Conservation (phyloP, 2,888 invertebrate species). For the Tetramorium bicarinatum region DNA sequence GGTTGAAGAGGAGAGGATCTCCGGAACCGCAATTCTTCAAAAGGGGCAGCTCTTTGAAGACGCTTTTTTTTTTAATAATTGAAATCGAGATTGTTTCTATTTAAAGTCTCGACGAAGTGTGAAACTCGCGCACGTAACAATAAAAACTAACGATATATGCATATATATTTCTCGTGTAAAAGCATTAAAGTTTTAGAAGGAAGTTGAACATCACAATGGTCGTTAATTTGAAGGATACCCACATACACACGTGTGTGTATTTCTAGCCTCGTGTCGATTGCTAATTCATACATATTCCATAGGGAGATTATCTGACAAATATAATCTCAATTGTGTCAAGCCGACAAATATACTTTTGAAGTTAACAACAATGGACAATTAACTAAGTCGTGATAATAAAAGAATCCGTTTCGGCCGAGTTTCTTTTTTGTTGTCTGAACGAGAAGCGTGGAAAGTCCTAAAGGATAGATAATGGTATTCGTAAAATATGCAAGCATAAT, state of each 20-base stretch:
- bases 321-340: constrained; percentile 60
- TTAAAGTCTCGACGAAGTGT: background rate
- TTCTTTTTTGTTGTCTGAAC: constrained; percentile 66
- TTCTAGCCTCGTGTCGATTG: constrained; percentile 17
- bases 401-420: constrained; percentile 44
- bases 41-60: background rate
- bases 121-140: background rate
- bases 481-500: constrained; percentile 62
- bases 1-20: constrained; percentile 25
- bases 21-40: constrained; percentile 4
- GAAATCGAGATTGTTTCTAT: background rate
- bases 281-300: constrained; percentile 8
- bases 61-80: background rate
- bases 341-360: constrained; percentile 27
- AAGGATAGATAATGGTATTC: constrained; percentile 64
- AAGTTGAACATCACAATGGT: background rate
- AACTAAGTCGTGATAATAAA: constrained; percentile 30
- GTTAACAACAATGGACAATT: constrained; percentile 31
- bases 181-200: background rate
- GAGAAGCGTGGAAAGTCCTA: constrained; percentile 50
- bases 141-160: background rate
- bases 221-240: constrained; percentile 7
- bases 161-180: background rate
- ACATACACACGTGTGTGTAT: background rate
- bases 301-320: constrained; percentile 39